Base-by-base conservation (phyloP, 2,888 invertebrate genomes). In the Eurois occulta region DNA sequence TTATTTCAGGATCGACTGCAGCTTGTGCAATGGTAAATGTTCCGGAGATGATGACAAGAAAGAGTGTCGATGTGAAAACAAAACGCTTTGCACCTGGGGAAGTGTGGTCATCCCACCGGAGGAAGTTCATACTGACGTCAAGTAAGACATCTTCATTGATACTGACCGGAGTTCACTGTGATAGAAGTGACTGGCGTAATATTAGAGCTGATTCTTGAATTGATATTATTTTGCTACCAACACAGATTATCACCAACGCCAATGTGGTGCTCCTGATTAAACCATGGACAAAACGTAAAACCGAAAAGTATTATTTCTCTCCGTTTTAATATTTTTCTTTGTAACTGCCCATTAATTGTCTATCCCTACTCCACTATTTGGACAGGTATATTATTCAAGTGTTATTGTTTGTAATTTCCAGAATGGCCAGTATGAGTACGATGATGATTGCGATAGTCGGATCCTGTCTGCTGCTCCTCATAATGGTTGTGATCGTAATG, bases 391-490 rank as follows among this genome's bases (percentile, higher is more conserved):
- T 64, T 21, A 5, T 8, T 77, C 11, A 76, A 8, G 28, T 18
- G 41, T 21, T 8, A 35, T 48, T 62, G 18, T 28, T 68, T 79
- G 43, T 72, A n/a, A 8, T 55, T 90, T 92, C 1, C 91, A 96
- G 96, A 66, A 83, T 95, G 80, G 96, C 96, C 10, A 92, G 95
- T 21, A 78, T 96, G 71, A 92, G 94, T 81, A 72, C 94, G 67
- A 89, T 93, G 1, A 94, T 95, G 93, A 79, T 94, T 60, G 86
- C 93, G 18, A 94, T 92, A 1, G 94, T 92, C 0, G 91, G 91
- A 0, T 75, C 93, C 0, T 92, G 91, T 0, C 60, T 95, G 2
- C 79, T 96, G 0, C 88, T 96, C 16, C 62, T 95, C 5, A 85
- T 91, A 0, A 67, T 94, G 11, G 82, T 94, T 4, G 86, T 94